These are phyloP conservation scores for Sebastes dallii DNA, from an alignment of 2,797 vertebrate genomes.

Conservation along the genomic window DNA sequence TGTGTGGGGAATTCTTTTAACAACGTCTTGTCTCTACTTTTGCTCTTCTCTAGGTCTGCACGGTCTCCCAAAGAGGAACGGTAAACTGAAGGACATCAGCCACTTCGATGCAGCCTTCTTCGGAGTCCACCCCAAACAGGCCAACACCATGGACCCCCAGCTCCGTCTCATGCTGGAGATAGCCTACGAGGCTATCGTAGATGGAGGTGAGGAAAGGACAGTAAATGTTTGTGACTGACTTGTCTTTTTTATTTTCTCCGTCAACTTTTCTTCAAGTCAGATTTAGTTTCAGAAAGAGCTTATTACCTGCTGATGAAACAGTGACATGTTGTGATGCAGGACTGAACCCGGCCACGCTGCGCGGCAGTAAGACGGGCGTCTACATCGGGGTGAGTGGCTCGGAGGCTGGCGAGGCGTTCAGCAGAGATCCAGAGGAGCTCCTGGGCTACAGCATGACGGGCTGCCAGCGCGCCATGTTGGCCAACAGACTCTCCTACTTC, in stretches of 20 bases:
- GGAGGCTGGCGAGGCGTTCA: slow-evolving; percentile 92
- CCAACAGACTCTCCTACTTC: slow-evolving; percentile 96
- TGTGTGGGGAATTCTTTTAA: neutral
- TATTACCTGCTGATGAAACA: neutral
- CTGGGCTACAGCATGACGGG: slow-evolving; percentile 98
- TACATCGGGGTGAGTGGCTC: slow-evolving; percentile 95
- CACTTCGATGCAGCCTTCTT: slow-evolving; percentile 96
- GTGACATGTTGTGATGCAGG: slow-evolving; percentile 75
- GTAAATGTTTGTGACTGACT: neutral
- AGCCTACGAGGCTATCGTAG: slow-evolving; percentile 93
- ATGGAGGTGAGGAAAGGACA: slow-evolving; percentile 85
- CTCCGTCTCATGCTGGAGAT: slow-evolving; percentile 93
- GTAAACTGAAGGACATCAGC: slow-evolving; percentile 95
- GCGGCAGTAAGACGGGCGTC: slow-evolving; percentile 91
- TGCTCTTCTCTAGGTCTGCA: slow-evolving; percentile 85
- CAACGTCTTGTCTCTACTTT: accelerated
- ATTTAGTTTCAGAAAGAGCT: too few species aligned
- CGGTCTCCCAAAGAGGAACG: slow-evolving; percentile 91
- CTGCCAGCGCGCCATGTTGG: slow-evolving; percentile 96
- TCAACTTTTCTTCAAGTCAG: too few species aligned
- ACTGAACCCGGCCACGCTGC: slow-evolving; percentile 86
- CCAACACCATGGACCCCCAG: slow-evolving; percentile 98
- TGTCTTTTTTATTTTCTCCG: neutral
- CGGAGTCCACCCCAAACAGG: slow-evolving; percentile 93
- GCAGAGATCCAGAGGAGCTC: slow-evolving; percentile 92